Evolutionary conservation across 1,140 invertebrate genomes (phyloP), one percentile per base, ranked within the genome.

Genomic region (Nebria ingens): DNA sequence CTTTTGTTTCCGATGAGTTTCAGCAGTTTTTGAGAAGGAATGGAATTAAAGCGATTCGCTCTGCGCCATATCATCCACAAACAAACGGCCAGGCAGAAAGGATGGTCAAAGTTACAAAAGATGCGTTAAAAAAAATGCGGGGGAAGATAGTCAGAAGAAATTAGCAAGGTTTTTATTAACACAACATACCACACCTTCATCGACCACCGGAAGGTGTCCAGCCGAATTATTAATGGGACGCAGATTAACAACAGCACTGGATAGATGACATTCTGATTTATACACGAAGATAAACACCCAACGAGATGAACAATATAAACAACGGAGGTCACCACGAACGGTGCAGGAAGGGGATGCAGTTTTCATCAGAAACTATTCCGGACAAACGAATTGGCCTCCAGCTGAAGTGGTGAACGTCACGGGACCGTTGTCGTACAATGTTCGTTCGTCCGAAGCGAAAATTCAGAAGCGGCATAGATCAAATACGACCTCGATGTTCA

Each of bases 11-110:
- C n/a, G 25, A 34, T n/a, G 25, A 34, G n/a, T 34, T 34, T n/a
- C 25, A 34, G 6, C n/a, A 34, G n/a, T 34, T 34, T 34, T 34
- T 34, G n/a, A 34, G 25, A 34, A 34, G n/a, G n/a, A 34, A 34
- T 34, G 6, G 25, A 34, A 34, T 34, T n/a, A 34, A 34, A n/a
- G 6, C 6, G n/a, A 34, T 34, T 34, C 25, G 25, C 6, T 34
- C 25, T 13, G 56, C 59, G 15, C 59, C 59, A 9, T 59, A 56
- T 40, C 42, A 60, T 38, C 59, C 58, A 13, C 25, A 25, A 9
- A 49, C 54, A 6, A 60, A 60, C 54, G 58, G 56, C 1, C 58
- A 54, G 40, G 58, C 58, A 11, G 58, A 60, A 49, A 22, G 57
- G 19, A 21, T 49, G 53, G 59, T 61, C 0, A 23, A 61, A 42